These are phyloP conservation scores for Aricia artaxerxes DNA, from an alignment of 2,888 invertebrate genomes.

Conservation along the genomic window DNA sequence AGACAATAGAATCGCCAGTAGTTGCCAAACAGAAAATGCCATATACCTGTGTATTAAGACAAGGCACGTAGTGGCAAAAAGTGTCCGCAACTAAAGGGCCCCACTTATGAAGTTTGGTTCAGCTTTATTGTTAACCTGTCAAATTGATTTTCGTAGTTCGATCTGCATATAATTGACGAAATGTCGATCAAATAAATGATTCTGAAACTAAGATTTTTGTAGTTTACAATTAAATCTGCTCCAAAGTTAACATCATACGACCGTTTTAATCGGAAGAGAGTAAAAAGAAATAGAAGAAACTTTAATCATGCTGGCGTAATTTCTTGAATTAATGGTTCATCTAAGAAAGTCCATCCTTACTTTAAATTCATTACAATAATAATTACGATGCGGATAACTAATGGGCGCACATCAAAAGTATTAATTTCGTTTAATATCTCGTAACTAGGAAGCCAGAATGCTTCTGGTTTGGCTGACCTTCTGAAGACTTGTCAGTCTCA, in stretches of 20 bases:
- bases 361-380: not conserved
- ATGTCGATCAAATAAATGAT: no score
- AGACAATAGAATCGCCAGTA: conserved; percentile 42
- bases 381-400: not conserved
- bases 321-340: no score
- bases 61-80: not conserved
- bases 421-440: conserved; percentile 9
- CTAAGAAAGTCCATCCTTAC: not conserved
- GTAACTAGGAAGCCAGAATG: not conserved
- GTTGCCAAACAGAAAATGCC: conserved; percentile 52
- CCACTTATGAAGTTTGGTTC: no score
- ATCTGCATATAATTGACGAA: no score
- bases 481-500: conserved; percentile 8
- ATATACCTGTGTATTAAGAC: not conserved
- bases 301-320: no score
- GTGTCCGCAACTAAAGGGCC: not conserved
- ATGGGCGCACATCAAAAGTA: conserved; percentile 12
- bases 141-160: no score
- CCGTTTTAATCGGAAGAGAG: no score
- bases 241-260: no score
- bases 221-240: no score
- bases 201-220: no score
- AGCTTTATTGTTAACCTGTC: no score
- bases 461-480: conserved; percentile 11
- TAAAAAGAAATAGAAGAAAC: no score